Evolutionary conservation across 2,113 vertebrate species (phyloP).

Genomic region (Vidua macroura): DNA sequence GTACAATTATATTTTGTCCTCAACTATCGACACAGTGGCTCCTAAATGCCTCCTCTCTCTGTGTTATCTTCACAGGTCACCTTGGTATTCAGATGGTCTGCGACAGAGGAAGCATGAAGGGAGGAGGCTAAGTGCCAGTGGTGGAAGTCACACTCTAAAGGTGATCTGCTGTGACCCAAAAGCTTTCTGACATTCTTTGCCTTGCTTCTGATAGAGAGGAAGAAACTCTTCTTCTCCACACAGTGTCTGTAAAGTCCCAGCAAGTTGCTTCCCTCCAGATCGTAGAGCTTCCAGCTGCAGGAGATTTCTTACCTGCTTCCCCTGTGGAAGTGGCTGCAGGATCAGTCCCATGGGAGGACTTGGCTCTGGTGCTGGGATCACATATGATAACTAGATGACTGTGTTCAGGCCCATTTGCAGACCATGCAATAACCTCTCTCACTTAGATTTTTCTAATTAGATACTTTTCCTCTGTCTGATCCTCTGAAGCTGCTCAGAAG

Average conservation of each 20-base stretch:
- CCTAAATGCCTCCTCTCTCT: slow-evolving; percentile 70
- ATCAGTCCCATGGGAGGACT: background rate
- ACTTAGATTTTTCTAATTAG: background rate
- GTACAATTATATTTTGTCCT: slow-evolving; percentile 42
- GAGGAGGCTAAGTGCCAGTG: slow-evolving; percentile 68
- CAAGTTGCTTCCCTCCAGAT: background rate
- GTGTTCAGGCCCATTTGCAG: background rate
- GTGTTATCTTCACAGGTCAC: slow-evolving; percentile 72
- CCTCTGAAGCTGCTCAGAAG: background rate
- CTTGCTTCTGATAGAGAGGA: slow-evolving; percentile 34
- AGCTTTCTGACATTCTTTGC: slow-evolving; percentile 51
- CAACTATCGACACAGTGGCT: slow-evolving; percentile 69
- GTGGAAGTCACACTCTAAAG: slow-evolving; percentile 58
- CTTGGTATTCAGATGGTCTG: slow-evolving; percentile 63
- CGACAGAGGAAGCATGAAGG: slow-evolving; percentile 65
- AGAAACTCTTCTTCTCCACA: slow-evolving; percentile 44
- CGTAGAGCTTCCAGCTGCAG: background rate
- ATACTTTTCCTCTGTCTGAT: background rate
- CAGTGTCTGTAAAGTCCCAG: background rate
- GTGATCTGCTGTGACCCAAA: slow-evolving; percentile 64
- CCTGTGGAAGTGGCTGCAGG: background rate
- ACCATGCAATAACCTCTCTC: background rate
- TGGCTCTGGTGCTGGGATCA: background rate
- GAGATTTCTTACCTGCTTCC: slow-evolving; percentile 29
- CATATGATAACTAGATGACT: background rate